Conservation (phyloP, 2,888 invertebrate genomes). For the Lasioglossum leucozonium region DNA sequence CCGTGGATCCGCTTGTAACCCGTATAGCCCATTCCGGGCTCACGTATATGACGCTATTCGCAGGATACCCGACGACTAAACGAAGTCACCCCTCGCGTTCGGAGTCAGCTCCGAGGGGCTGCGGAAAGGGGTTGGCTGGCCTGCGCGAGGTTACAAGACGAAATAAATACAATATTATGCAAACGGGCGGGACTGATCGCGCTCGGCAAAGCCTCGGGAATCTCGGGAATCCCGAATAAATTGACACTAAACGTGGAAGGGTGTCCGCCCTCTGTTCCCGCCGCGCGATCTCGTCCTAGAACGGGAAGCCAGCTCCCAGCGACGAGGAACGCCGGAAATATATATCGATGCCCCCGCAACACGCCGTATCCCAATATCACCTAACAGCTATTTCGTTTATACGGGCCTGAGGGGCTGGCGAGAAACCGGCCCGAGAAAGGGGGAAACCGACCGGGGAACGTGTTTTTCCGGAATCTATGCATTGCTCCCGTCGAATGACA, state of each 20-base stretch:
- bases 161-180: slow-evolving; percentile 85
- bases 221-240: slow-evolving; percentile 85
- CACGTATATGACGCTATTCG: slow-evolving; percentile 73
- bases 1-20: slow-evolving; percentile 77
- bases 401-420: slow-evolving; percentile 57
- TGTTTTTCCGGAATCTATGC: slow-evolving; percentile 76
- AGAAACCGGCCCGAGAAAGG: slow-evolving; percentile 43
- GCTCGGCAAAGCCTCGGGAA: slow-evolving; percentile 83
- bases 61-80: slow-evolving; percentile 70
- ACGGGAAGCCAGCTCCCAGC: slow-evolving; percentile 37
- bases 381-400: slow-evolving; percentile 83
- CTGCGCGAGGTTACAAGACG: slow-evolving; percentile 81
- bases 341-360: slow-evolving; percentile 77
- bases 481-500: slow-evolving; percentile 70
- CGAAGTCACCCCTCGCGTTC: slow-evolving; percentile 59
- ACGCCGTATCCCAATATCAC: slow-evolving; percentile 82
- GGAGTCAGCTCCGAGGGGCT: slow-evolving; percentile 30
- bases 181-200: slow-evolving; percentile 83
- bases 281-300: slow-evolving; percentile 49
- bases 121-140: slow-evolving; percentile 52
- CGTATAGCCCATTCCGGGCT: slow-evolving; percentile 77
- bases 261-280: slow-evolving; percentile 51
- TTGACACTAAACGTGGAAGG: slow-evolving; percentile 84
- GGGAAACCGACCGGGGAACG: slow-evolving; percentile 43
- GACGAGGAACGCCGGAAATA: slow-evolving; percentile 65